Evolutionary conservation across 2,113 vertebrate species (phyloP).

Genomic region (Cnemophilus loriae): DNA sequence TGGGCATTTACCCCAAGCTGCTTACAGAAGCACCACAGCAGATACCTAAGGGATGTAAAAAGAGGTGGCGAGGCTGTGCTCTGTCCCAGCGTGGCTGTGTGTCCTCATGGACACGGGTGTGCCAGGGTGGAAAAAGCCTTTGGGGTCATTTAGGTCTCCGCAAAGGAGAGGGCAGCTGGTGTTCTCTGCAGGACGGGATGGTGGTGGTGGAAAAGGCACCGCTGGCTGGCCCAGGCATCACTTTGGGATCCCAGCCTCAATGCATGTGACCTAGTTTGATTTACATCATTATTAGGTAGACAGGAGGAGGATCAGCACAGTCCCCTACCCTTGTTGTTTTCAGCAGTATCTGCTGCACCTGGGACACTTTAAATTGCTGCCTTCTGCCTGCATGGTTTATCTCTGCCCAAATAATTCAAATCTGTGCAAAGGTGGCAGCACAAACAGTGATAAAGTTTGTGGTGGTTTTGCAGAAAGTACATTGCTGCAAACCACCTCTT

Average conservation of each 20-base stretch:
- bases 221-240: rapidly evolving
- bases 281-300: rapidly evolving
- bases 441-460: background rate
- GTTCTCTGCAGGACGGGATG: background rate
- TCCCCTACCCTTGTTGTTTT: rapidly evolving
- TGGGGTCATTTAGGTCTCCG: rapidly evolving
- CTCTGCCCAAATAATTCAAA: background rate
- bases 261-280: rapidly evolving
- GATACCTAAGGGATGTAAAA: background rate
- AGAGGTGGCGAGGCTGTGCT: background rate
- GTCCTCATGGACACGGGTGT: background rate
- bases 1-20: background rate
- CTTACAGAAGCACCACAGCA: background rate
- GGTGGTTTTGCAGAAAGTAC: background rate
- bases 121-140: background rate
- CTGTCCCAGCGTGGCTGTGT: rapidly evolving
- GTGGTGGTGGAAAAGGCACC: rapidly evolving
- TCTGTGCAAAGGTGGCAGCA: background rate
- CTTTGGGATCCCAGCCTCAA: background rate
- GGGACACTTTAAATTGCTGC: background rate
- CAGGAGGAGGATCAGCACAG: background rate
- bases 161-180: rapidly evolving
- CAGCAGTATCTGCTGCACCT: background rate
- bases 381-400: background rate
- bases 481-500: background rate